Evolutionary conservation across 2,797 vertebrate species (phyloP).

Genomic region (Rhabdophis nuchalis): DNA sequence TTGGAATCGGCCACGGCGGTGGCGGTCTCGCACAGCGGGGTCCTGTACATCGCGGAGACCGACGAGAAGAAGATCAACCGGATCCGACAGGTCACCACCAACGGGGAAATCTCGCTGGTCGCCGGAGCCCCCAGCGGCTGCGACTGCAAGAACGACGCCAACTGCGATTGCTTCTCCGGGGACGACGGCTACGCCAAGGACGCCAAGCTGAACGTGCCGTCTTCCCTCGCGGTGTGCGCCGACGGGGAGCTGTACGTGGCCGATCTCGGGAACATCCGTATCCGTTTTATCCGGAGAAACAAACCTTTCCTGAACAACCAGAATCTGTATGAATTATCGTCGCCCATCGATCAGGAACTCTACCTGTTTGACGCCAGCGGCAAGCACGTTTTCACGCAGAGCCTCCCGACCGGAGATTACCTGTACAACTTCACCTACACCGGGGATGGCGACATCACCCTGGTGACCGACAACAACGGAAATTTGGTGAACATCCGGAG

Average conservation of each 20-base stretch:
- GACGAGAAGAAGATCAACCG: slow-evolving; percentile 98
- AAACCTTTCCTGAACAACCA: slow-evolving; percentile 91
- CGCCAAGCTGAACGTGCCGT: slow-evolving; percentile 87
- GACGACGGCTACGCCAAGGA: slow-evolving; percentile 97
- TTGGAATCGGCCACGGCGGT: slow-evolving; percentile 91
- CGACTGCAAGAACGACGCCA: slow-evolving; percentile 95
- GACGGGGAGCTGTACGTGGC: slow-evolving; percentile 94
- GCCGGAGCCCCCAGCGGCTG: slow-evolving; percentile 93
- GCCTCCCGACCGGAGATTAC: slow-evolving; percentile 92
- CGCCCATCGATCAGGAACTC: slow-evolving; percentile 92
- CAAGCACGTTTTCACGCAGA: slow-evolving; percentile 93
- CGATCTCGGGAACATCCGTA: slow-evolving; percentile 92
- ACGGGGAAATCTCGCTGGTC: slow-evolving; percentile 91
- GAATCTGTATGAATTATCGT: slow-evolving; percentile 92
- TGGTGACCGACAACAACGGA: slow-evolving; percentile 91
- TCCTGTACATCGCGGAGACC: slow-evolving; percentile 93
- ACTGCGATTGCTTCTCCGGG: slow-evolving; percentile 96
- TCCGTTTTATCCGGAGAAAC: slow-evolving; percentile 91
- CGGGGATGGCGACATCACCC: slow-evolving; percentile 83
- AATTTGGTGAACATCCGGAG: slow-evolving; percentile 86
- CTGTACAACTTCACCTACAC: slow-evolving; percentile 95
- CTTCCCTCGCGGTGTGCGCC: slow-evolving; percentile 89
- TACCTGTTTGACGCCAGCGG: slow-evolving; percentile 94
- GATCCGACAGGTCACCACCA: slow-evolving; percentile 91
- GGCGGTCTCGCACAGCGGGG: slow-evolving; percentile 88